Conservation (phyloP, 2,797 vertebrate species). For the Argya squamiceps region DNA sequence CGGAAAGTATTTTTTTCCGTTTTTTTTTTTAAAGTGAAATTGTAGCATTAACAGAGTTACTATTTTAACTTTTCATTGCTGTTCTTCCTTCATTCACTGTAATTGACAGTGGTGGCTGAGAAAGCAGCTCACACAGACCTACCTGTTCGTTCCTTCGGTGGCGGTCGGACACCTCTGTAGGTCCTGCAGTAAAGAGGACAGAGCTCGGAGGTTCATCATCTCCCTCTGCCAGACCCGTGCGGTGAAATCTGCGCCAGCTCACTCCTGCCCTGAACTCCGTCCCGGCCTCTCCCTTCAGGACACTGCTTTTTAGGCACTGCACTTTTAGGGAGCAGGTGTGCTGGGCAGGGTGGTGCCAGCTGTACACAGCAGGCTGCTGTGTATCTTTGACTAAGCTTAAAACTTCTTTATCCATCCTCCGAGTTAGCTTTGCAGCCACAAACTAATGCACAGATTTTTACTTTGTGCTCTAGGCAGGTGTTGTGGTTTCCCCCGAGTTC, state of each 20-base stretch:
- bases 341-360: neutral
- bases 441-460: neutral
- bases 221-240: neutral
- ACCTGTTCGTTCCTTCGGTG: fast-evolving
- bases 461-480: fast-evolving
- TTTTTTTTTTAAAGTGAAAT: neutral
- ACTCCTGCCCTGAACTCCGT: neutral
- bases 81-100: neutral
- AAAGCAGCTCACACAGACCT: fast-evolving
- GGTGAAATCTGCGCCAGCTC: fast-evolving
- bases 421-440: neutral
- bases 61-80: neutral
- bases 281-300: too few relatives aligned
- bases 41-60: neutral
- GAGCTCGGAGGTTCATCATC: fast-evolving
- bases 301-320: neutral
- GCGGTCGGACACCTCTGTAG: fast-evolving
- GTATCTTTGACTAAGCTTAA: neutral
- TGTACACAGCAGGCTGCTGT: fast-evolving
- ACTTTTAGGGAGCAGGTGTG: neutral
- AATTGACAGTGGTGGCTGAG: fast-evolving
- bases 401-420: neutral
- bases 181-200: fast-evolving
- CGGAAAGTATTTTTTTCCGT: neutral
- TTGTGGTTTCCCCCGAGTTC: fast-evolving